Base-by-base conservation (phyloP, 2,888 invertebrate genomes). In the Brachypterus glaber region DNA sequence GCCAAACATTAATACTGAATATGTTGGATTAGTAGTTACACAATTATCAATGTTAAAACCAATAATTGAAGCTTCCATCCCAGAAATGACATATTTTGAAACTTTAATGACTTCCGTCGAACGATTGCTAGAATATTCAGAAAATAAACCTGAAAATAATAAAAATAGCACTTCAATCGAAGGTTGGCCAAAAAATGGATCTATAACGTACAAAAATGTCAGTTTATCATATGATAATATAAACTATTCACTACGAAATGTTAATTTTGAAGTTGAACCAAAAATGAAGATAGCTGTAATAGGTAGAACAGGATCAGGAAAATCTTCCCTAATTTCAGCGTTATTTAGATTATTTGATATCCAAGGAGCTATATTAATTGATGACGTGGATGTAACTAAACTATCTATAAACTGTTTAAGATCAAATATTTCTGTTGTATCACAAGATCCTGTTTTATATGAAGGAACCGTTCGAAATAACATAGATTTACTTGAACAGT, bases 91-190 rank as follows among this genome's bases (percentile, higher is more conserved):
- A 0, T 92, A 92, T 60, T 61, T 64, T 4, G 66, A 66, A 60
- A 89, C 86, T 56, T 81, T 79, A 49, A 87, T 89, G 87, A 88
- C 86, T 2, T 82, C 86, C 7, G 91, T 95, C 0, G 95, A 96
- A 65, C 75, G 91, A 61, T 73, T 83, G 1, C 30, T 59, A 25
- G 64, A 64, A 46, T 64, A 65, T 34, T 55, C 71, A 1, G 60
- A 69, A 11, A 54, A 78, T 8, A 63, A 69, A 42, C 50, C 53
- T 3, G 68, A 69, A 49, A 39, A 49, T 7, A n/a, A n/a, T n/a
- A n/a, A n/a, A n/a, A n/a, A n/a, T n/a, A n/a, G n/a, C n/a, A n/a
- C n/a, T n/a, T 5, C 8, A 27, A 73, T 76, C 15, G 67, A 72
- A 9, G 69, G 74, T 1, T 88, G 88, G 88, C 87, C 87, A 0